Evolutionary conservation across 2,888 invertebrate species (phyloP), one percentile per base, ranked within the genome.

Genomic region (Hirtodrosophila cameraria): DNA sequence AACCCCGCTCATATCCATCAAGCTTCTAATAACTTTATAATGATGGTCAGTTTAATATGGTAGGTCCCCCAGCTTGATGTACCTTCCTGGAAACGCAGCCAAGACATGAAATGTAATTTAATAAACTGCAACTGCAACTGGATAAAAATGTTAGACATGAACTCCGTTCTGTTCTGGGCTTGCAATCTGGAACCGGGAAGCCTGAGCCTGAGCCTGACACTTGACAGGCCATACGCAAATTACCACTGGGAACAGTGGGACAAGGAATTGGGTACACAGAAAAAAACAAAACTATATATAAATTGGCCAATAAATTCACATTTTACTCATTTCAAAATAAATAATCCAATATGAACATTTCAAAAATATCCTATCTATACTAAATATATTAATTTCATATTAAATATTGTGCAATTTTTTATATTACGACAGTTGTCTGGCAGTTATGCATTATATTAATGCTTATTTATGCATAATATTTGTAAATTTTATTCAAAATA

Each of bases 21-120:
- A 59, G 43, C 28, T 35, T 69, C 84, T 87, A 87, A 87, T 80
- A 83, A 83, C 84, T 69, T 80, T 84, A 83, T 83, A 83, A 87
- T 87, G 84, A 87, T 70, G 53, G 49, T 30, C 45, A 18, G 54
- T n/a, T n/a, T n/a, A n/a, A n/a, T n/a, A n/a, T n/a, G n/a, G n/a
- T n/a, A n/a, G n/a, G n/a, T n/a, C n/a, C n/a, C n/a, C 8, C 27
- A 11, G 42, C 28, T 23, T 30, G 38, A 38, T 48, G 46, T 62
- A 79, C 76, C 62, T 83, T 73, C 84, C 74, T 76, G 67, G 50
- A 55, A 65, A 55, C 31, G 48, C 27, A 27, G 53, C 41, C 52
- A 48, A 49, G 62, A 67, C 73, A 68, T 76, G 69, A 59, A 52
- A 61, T 65, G 84, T 87, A 86, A 87, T 82, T 87, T 76, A 82